Percentiles rank a stretch among this genome's conserved stretches.
Conservation (phyloP, 2,888 invertebrate genomes). For the Tenthredo livida region DNA sequence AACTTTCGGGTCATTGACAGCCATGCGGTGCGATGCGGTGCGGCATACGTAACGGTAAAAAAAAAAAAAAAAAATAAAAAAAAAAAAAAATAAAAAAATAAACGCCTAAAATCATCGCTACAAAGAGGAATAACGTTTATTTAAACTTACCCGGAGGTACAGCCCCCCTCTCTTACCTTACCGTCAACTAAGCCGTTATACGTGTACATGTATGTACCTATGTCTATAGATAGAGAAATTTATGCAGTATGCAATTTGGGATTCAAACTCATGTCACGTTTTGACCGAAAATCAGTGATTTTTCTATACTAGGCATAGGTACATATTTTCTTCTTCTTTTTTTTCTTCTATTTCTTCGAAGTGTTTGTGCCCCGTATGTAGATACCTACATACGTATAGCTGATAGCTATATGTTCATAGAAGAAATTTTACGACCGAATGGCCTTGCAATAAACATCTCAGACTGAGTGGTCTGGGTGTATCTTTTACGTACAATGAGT, state of each 20-base stretch:
- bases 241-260: conserved; percentile 13
- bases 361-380: background rate
- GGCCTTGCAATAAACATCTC: conserved; percentile 37
- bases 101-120: conserved; percentile 68
- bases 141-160: conserved; percentile 24
- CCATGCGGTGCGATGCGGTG: conserved; percentile 59
- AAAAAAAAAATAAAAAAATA: conserved; percentile 44
- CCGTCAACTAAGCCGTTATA: background rate
- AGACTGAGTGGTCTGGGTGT: conserved; percentile 6
- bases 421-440: conserved; percentile 6
- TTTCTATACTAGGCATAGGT: background rate
- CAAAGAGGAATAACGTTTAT: conserved; percentile 50
- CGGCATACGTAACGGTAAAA: conserved; percentile 75
- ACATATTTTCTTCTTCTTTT: background rate
- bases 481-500: background rate
- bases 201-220: background rate
- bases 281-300: background rate
- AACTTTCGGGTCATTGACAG: conserved; percentile 72
- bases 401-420: background rate
- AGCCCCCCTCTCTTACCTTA: background rate
- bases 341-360: background rate
- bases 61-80: conserved; percentile 32
- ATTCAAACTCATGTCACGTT: background rate
- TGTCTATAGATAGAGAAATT: background rate
- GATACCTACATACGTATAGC: background rate